Evolutionary conservation across 2,113 vertebrate species (phyloP).

Genomic region (Austrofundulus limnaeus): DNA sequence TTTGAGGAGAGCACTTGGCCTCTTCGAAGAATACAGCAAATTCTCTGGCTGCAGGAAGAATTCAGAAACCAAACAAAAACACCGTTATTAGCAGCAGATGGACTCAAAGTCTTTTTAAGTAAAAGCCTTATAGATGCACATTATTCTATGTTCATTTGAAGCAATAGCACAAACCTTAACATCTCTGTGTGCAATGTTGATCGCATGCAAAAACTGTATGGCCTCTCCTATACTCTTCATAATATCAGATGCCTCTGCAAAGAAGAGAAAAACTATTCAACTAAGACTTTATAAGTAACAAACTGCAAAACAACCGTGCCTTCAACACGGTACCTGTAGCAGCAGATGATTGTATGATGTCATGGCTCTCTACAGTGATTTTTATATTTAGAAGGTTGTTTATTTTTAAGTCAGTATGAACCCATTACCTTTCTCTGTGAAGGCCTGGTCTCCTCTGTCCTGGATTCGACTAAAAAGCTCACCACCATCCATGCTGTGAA

Average conservation of each 20-base stretch:
- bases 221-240: constrained; percentile 98
- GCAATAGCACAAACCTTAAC: constrained; percentile 85
- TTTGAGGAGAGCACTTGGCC: constrained; percentile 88
- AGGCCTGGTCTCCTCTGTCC: constrained; percentile 96
- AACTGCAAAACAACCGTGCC: not conserved
- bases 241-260: constrained; percentile 93
- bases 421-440: constrained; percentile 91
- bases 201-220: constrained; percentile 91
- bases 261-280: constrained; percentile 12
- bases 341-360: not conserved
- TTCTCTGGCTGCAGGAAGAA: constrained; percentile 88
- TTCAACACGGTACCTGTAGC: not conserved
- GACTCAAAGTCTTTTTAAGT: not conserved
- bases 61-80: not conserved
- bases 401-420: not conserved
- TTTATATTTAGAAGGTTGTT: not conserved
- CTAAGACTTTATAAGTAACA: not conserved
- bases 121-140: not conserved
- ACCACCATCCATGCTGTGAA: constrained; percentile 91
- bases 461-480: constrained; percentile 97
- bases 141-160: not conserved
- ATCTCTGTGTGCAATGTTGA: constrained; percentile 96
- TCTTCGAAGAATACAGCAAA: constrained; percentile 91
- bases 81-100: not conserved
- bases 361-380: not conserved